Conservation (phyloP, 1,140 invertebrate genomes). For the Achroia grisella region DNA sequence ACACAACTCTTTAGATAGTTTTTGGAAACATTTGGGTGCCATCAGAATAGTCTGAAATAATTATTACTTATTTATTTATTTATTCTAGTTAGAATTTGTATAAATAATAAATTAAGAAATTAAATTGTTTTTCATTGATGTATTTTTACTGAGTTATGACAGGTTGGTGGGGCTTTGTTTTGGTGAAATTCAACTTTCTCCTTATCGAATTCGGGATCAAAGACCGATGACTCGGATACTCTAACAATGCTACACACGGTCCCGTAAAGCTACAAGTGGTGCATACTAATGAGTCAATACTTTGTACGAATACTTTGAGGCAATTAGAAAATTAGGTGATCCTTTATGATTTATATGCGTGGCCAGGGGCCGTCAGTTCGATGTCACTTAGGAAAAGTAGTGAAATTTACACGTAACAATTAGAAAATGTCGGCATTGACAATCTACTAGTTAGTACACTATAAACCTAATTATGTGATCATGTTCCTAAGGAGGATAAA, state of each 20-base stretch:
- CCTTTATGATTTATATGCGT: conserved; percentile 13
- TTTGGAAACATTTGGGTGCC: conserved; percentile 12
- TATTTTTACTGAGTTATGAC: background rate
- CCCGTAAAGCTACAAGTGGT: conserved; percentile 25
- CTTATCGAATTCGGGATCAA: conserved; percentile 46
- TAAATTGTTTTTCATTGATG: too few relatives aligned
- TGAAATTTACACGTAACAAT: conserved; percentile 10
- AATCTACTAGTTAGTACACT: too few relatives aligned
- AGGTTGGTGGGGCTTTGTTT: conserved; percentile 15
- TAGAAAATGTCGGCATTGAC: background rate
- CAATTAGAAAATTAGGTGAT: conserved; percentile 37
- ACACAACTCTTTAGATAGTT: too few relatives aligned
- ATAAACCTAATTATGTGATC: too few relatives aligned
- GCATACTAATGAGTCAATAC: conserved; percentile 48
- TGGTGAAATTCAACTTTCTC: conserved; percentile 59
- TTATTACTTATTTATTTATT: conserved; percentile 13
- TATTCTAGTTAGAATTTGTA: conserved; percentile 6
- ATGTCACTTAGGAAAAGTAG: conserved; percentile 14
- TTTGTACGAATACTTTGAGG: conserved; percentile 3
- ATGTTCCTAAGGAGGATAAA: background rate
- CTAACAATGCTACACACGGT: conserved; percentile 49
- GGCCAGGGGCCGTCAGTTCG: background rate
- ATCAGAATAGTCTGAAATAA: conserved; percentile 17
- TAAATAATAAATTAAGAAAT: background rate
- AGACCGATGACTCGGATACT: conserved; percentile 22